These are phyloP conservation scores for Onychomys torridus DNA, from an alignment of 2,797 vertebrate species.

Conservation along the genomic window DNA sequence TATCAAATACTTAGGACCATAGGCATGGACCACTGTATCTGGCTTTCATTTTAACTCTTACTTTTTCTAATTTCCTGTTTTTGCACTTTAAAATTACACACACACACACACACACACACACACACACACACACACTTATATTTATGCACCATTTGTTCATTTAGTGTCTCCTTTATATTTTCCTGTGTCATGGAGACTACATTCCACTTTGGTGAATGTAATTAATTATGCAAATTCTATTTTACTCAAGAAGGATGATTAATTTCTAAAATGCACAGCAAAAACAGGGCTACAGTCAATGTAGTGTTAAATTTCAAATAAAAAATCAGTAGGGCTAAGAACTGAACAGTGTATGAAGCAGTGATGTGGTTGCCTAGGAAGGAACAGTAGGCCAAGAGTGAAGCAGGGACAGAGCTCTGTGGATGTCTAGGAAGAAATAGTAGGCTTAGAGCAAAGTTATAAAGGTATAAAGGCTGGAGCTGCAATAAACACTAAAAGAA, in stretches of 20 bases:
- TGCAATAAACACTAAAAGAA: not conserved
- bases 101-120: not conserved
- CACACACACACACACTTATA: not conserved
- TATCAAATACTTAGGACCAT: not conserved
- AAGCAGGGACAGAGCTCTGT: too few relatives aligned
- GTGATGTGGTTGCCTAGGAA: not conserved
- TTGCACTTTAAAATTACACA: not conserved
- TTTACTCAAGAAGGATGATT: not conserved
- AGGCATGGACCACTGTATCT: not conserved
- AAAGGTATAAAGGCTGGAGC: not conserved
- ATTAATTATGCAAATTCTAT: not conserved
- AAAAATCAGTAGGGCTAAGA: not conserved
- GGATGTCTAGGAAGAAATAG: not conserved
- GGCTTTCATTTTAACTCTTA: not conserved
- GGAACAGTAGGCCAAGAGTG: not conserved
- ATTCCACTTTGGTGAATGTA: not conserved
- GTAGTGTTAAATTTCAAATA: not conserved
- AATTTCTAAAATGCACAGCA: not conserved
- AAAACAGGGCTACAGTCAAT: not conserved
- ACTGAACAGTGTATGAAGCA: not conserved
- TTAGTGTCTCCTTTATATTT: not conserved
- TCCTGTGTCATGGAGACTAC: not conserved
- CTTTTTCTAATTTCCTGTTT: not conserved
- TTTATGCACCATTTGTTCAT: not conserved
- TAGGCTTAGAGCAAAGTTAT: not conserved